These are phyloP conservation scores for Hydrozoanthus gracilis DNA, from an alignment of 92 coral and sea anemone genomes.

Conservation along the genomic window DNA sequence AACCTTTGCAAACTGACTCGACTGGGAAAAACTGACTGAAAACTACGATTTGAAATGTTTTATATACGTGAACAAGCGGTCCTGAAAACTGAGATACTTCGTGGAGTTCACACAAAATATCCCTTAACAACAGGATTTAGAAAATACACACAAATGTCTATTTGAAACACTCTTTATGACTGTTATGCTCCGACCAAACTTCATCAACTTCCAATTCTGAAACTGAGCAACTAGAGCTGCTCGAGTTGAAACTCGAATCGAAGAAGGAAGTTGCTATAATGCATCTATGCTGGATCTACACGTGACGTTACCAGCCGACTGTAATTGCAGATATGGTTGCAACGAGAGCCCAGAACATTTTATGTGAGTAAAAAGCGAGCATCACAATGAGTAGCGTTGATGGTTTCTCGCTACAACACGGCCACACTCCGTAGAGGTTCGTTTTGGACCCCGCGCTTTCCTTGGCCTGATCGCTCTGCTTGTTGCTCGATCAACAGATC, in stretches of 20 bases:
- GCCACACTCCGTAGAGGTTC: neutral
- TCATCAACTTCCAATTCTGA: slow-evolving; percentile 18
- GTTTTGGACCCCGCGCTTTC: neutral
- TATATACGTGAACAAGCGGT: too few species aligned
- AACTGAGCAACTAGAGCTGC: neutral
- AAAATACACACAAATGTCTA: too few species aligned
- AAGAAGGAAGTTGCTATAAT: slow-evolving; percentile 10
- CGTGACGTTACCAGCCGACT: neutral
- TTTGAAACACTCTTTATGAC: too few species aligned
- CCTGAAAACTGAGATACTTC: too few species aligned
- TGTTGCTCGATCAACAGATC: neutral
- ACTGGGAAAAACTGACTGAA: too few species aligned
- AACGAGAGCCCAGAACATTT: slow-evolving; percentile 6
- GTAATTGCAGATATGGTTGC: neutral
- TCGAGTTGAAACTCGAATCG: slow-evolving; percentile 4
- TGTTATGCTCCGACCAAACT: slow-evolving; percentile 10
- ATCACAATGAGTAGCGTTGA: neutral
- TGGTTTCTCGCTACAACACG: slow-evolving; percentile 10
- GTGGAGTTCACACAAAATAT: too few species aligned
- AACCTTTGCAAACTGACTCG: too few species aligned
- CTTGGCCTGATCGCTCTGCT: neutral
- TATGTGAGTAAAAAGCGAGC: slow-evolving; percentile 5
- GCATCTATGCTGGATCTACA: neutral
- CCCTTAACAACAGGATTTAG: too few species aligned
- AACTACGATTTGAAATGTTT: too few species aligned